Percentiles rank a stretch among this genome's conserved stretches.
Conservation (phyloP, 2,888 invertebrate species). For the Clanis bilineata region DNA sequence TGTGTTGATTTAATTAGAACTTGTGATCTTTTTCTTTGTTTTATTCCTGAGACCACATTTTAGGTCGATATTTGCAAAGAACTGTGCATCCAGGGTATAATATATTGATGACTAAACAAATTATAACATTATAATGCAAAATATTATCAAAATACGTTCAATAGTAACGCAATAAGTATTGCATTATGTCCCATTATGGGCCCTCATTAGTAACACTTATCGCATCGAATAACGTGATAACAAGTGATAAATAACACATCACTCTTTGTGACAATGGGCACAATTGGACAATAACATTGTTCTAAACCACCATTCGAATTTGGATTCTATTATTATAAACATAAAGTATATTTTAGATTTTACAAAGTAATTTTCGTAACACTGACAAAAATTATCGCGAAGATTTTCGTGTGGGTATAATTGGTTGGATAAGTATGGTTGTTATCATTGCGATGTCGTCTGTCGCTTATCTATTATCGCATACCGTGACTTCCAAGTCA, state of each 20-base stretch:
- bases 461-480: conserved; percentile 48
- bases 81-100: no score
- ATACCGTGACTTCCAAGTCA: conserved; percentile 42
- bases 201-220: conserved; percentile 37
- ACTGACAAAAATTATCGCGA: conserved; percentile 39
- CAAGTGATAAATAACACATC: conserved; percentile 52
- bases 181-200: conserved; percentile 35
- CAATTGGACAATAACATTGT: conserved; percentile 1
- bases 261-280: conserved; percentile 52
- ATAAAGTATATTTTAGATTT: conserved; percentile 15
- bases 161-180: conserved; percentile 36
- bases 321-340: not conserved
- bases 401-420: conserved; percentile 52
- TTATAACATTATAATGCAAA: not conserved
- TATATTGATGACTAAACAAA: no score
- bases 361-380: conserved; percentile 29
- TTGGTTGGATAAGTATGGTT: conserved; percentile 39
- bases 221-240: conserved; percentile 18
- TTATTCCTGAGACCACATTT: no score
- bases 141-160: not conserved
- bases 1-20: no score
- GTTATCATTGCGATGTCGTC: conserved; percentile 47
- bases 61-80: no score
- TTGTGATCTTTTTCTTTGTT: no score
- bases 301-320: not conserved